Conservation (phyloP, 2,888 invertebrate genomes). For the Aspidapion aeneum region DNA sequence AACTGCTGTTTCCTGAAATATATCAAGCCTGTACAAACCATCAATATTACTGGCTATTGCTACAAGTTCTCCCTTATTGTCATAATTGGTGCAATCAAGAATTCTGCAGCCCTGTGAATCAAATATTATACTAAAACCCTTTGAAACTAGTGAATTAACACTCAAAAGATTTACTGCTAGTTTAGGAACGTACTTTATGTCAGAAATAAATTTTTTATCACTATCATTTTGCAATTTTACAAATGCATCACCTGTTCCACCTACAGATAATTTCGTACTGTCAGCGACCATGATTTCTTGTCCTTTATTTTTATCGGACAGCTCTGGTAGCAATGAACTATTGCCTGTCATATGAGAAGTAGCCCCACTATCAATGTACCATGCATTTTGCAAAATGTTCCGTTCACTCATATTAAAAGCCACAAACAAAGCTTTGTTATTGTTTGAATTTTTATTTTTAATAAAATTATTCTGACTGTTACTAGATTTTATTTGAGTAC, state of each 20-base stretch:
- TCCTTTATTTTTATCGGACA: conserved; percentile 9
- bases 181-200: conserved; percentile 27
- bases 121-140: conserved; percentile 25
- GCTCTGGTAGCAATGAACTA: conserved; percentile 8
- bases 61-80: conserved; percentile 11
- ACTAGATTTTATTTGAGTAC: conserved; percentile 3
- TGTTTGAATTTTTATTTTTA: conserved; percentile 5
- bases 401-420: conserved; percentile 8
- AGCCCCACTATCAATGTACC: conserved; percentile 22
- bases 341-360: conserved; percentile 23
- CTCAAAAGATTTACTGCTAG: conserved; percentile 27
- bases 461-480: background rate
- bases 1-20: background rate
- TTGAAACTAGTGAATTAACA: conserved; percentile 26
- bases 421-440: conserved; percentile 14
- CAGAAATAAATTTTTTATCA: conserved; percentile 15
- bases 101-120: conserved; percentile 21
- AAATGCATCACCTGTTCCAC: conserved; percentile 14
- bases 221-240: conserved; percentile 17
- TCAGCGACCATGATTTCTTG: conserved; percentile 16
- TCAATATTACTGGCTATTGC: conserved; percentile 15
- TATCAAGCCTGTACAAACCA: conserved; percentile 12
- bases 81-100: conserved; percentile 4
- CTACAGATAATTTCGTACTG: conserved; percentile 3
- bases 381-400: conserved; percentile 5